phyloP scores from a whole-genome alignment of 2,888 invertebrate species.

The Acanthoscelides obtectus region DNA sequence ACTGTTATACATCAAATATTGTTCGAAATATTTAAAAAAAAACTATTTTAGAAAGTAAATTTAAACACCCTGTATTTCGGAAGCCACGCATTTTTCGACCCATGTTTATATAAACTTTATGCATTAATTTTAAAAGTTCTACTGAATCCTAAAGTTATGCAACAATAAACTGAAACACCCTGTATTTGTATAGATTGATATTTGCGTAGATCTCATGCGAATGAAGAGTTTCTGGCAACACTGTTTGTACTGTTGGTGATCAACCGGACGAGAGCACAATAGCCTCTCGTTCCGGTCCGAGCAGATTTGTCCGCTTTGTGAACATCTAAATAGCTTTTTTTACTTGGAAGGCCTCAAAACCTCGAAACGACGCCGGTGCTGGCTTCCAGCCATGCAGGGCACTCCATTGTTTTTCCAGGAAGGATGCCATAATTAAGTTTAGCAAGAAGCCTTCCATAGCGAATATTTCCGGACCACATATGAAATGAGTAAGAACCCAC shows the following conservation, averaged over 20 bases:
- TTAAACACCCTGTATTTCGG: too few relatives aligned
- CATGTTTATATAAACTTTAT: too few relatives aligned
- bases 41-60: too few relatives aligned
- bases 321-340: not conserved
- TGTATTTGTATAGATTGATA: too few relatives aligned
- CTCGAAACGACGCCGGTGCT: not conserved
- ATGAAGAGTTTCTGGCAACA: not conserved
- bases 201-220: too few relatives aligned
- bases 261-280: not conserved
- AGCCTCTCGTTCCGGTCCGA: not conserved
- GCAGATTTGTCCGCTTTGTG: not conserved
- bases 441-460: not conserved
- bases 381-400: not conserved
- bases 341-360: not conserved
- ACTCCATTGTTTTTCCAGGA: not conserved
- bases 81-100: too few relatives aligned
- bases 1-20: too few relatives aligned
- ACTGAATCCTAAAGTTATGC: too few relatives aligned
- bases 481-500: too few relatives aligned
- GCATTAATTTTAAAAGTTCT: too few relatives aligned
- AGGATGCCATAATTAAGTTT: not conserved
- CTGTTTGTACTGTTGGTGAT: not conserved
- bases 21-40: too few relatives aligned
- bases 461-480: not conserved
- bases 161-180: too few relatives aligned